These are phyloP conservation scores for Pristionchus fissidentatus DNA, from an alignment of 2,888 invertebrate genomes.

Conservation along the genomic window DNA sequence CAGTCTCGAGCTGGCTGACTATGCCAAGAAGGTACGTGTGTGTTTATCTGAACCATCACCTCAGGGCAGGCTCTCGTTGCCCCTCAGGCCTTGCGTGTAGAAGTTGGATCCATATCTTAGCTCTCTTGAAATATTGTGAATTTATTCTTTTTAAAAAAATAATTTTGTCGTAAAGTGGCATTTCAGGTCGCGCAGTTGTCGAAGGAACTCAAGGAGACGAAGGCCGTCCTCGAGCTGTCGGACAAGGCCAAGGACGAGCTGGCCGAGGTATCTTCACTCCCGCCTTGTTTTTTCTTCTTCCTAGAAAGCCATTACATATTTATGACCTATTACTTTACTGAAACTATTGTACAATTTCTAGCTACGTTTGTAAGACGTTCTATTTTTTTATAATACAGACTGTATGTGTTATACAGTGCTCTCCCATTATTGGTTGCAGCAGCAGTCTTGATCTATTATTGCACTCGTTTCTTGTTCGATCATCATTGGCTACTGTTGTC, in stretches of 20 bases:
- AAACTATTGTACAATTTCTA: too few relatives aligned
- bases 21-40: constrained; percentile 39
- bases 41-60: not conserved
- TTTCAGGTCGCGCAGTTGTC: constrained; percentile 35
- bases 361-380: too few relatives aligned
- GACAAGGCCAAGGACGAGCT: constrained; percentile 7
- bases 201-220: constrained; percentile 44
- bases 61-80: too few relatives aligned
- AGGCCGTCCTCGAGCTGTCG: constrained; percentile 7
- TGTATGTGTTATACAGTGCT: too few relatives aligned
- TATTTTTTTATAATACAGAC: too few relatives aligned
- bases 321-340: too few relatives aligned
- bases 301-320: too few relatives aligned
- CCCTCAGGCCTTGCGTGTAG: not conserved
- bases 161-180: not conserved
- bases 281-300: not conserved
- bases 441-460: too few relatives aligned
- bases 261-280: constrained; percentile 15
- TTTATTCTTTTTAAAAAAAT: not conserved
- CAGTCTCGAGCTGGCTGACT: constrained; percentile 45
- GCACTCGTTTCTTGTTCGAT: too few relatives aligned
- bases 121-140: too few relatives aligned
- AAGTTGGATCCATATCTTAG: not conserved
- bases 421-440: too few relatives aligned
- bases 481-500: not conserved